phyloP scores from a whole-genome alignment of 2,797 vertebrate genomes.

The Rhinella marina region DNA sequence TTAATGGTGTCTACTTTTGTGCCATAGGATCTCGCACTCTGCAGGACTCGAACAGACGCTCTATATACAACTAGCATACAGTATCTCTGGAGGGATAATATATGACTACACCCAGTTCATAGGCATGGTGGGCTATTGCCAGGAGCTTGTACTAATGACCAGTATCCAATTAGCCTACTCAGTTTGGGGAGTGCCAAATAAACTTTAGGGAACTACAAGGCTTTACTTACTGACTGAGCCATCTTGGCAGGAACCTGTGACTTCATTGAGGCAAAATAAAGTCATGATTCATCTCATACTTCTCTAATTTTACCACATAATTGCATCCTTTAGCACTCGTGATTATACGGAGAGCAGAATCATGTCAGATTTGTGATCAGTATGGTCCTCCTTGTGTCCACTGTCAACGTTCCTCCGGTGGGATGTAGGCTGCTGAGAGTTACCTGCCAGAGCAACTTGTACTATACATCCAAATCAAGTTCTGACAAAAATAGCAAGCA shows the following conservation, averaged over 20 bases:
- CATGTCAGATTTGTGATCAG: neutral
- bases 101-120: too few species aligned
- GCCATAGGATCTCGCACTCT: too few species aligned
- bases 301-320: conserved; percentile 2
- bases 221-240: neutral
- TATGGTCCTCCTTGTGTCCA: neutral
- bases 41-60: too few species aligned
- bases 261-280: neutral
- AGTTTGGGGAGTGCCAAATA: neutral
- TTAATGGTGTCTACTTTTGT: too few species aligned
- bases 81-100: too few species aligned
- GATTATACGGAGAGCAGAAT: neutral
- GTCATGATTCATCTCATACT: neutral
- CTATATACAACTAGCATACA: too few species aligned
- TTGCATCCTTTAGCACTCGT: neutral
- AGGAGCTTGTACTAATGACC: too few species aligned
- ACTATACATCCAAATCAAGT: neutral
- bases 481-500: neutral
- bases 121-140: too few species aligned
- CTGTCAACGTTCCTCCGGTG: neutral
- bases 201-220: neutral
- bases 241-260: neutral
- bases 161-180: neutral
- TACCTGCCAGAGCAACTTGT: neutral
- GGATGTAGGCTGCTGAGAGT: neutral